These are phyloP conservation scores for Pseudorectes ferrugineus DNA, from an alignment of 2,113 vertebrate species.

Conservation along the genomic window DNA sequence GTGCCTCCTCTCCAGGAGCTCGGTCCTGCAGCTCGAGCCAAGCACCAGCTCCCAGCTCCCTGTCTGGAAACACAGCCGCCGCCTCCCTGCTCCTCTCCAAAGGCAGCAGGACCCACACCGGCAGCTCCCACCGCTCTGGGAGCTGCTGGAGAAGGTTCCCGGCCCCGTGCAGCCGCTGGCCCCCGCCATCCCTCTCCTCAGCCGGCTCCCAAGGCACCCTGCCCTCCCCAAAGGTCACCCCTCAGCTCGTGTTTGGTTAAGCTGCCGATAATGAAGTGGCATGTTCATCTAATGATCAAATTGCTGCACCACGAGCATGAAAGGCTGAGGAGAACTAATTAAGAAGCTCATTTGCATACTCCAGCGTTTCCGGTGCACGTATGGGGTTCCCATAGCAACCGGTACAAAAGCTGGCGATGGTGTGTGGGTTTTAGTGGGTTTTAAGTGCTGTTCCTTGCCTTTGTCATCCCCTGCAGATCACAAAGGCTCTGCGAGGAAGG, in stretches of 20 bases:
- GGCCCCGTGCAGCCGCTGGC: accelerated
- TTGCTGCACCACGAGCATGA: slow-evolving; percentile 2
- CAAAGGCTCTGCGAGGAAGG: slow-evolving; percentile 16
- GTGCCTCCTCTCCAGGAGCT: background rate
- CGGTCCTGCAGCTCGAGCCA: accelerated
- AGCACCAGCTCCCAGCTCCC: background rate
- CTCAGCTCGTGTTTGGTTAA: slow-evolving; percentile 44
- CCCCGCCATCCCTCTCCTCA: background rate
- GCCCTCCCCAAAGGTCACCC: slow-evolving; percentile 3
- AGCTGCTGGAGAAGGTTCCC: background rate
- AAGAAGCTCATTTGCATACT: slow-evolving; percentile 68
- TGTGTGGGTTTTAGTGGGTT: slow-evolving; percentile 39
- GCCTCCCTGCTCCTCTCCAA: background rate
- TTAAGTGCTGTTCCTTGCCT: slow-evolving; percentile 33
- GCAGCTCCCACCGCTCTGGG: background rate
- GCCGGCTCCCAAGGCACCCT: background rate
- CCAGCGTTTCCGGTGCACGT: slow-evolving; percentile 45
- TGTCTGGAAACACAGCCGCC: background rate
- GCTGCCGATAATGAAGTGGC: slow-evolving; percentile 21
- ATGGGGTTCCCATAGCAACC: slow-evolving; percentile 72
- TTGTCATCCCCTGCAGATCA: slow-evolving; percentile 51
- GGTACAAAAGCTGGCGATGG: slow-evolving; percentile 32
- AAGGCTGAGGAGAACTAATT: slow-evolving; percentile 48
- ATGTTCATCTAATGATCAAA: slow-evolving; percentile 54
- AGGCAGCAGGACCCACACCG: background rate